These are phyloP conservation scores for Phylloscopus collybita DNA, from an alignment of 2,797 vertebrate species.

Conservation along the genomic window DNA sequence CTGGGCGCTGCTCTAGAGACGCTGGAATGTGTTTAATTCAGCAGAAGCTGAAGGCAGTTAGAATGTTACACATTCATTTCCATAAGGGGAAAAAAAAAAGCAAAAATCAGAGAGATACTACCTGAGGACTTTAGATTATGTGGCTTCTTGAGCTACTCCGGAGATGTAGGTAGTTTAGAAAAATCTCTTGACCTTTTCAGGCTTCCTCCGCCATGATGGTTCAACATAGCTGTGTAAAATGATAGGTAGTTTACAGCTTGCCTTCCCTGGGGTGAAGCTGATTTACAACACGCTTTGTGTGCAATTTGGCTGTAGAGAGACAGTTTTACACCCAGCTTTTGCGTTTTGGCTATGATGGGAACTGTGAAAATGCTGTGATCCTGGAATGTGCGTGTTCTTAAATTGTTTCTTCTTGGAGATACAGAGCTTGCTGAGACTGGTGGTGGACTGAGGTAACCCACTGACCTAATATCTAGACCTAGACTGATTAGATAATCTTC, in stretches of 20 bases:
- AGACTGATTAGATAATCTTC: slow-evolving; percentile 50
- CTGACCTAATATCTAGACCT: slow-evolving; percentile 32
- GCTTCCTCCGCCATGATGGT: slow-evolving; percentile 35
- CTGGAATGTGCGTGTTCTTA: not conserved
- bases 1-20: slow-evolving; percentile 9
- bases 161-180: slow-evolving; percentile 33
- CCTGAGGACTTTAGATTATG: not conserved
- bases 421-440: not conserved
- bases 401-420: slow-evolving; percentile 25
- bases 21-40: slow-evolving; percentile 52
- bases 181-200: slow-evolving; percentile 66
- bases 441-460: slow-evolving; percentile 15
- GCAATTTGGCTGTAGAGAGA: slow-evolving; percentile 38
- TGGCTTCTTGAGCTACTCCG: slow-evolving; percentile 24
- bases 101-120: not conserved
- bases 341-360: not conserved
- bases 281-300: slow-evolving; percentile 34
- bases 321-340: slow-evolving; percentile 50
- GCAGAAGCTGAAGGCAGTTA: slow-evolving; percentile 49
- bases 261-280: slow-evolving; percentile 55
- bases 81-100: not conserved
- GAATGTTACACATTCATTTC: not conserved
- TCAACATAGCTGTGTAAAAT: not conserved
- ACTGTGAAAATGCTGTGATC: slow-evolving; percentile 31
- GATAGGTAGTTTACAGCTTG: slow-evolving; percentile 38